These are phyloP conservation scores for Pipistrellus pygmaeus DNA, from an alignment of 2,797 vertebrate genomes.

Conservation along the genomic window DNA sequence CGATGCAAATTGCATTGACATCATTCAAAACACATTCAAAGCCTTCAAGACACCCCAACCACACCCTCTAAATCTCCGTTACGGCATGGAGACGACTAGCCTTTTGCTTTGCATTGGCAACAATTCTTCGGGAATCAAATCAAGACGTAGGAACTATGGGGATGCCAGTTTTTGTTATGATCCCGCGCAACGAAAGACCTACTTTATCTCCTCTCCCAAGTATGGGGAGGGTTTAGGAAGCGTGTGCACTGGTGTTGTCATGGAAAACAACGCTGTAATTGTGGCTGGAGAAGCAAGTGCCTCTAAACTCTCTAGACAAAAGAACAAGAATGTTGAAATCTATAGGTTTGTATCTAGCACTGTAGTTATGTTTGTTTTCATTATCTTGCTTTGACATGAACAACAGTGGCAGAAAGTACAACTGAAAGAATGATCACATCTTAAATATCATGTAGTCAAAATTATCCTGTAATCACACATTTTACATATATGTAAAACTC, in stretches of 20 bases:
- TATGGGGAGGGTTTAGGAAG: conserved; percentile 95
- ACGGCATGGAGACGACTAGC: conserved; percentile 98
- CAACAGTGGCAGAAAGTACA: not conserved
- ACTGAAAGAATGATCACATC: not conserved
- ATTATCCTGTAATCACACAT: not conserved
- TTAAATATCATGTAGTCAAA: not conserved
- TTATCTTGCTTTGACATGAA: not conserved
- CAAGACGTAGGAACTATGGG: conserved; percentile 92
- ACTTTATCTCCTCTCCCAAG: conserved; percentile 96
- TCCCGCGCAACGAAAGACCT: conserved; percentile 91
- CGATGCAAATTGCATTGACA: conserved; percentile 92
- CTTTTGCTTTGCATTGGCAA: conserved; percentile 97
- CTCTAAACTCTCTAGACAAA: conserved; percentile 92
- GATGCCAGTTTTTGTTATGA: conserved; percentile 97
- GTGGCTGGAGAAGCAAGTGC: conserved; percentile 95
- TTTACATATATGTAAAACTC: not conserved
- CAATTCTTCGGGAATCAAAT: conserved; percentile 94
- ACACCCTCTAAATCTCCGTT: conserved; percentile 92
- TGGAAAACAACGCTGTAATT: conserved; percentile 93
- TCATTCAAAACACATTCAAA: conserved; percentile 93
- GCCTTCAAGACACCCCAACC: conserved; percentile 88
- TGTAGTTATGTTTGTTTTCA: not conserved
- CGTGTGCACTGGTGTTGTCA: conserved; percentile 94
- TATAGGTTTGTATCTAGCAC: conserved; percentile 91
- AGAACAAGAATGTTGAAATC: conserved; percentile 93